Conservation (phyloP, 2,113 vertebrate genomes). For the Cettia cetti region DNA sequence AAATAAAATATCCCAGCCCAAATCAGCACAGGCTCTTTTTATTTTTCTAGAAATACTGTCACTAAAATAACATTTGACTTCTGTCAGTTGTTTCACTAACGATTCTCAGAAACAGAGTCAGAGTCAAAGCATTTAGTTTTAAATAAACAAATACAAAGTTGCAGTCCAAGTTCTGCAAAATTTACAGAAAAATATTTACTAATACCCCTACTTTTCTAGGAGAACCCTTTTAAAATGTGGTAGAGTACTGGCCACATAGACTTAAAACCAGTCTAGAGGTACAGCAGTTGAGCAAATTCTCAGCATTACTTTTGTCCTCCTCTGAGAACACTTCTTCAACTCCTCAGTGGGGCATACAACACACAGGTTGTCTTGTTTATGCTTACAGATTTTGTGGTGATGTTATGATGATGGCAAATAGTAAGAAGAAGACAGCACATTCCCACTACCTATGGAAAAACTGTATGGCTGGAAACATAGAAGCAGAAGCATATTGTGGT, state of each 20-base stretch:
- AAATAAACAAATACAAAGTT: background rate
- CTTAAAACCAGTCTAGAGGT: background rate
- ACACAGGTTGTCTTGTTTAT: background rate
- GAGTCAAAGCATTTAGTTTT: background rate
- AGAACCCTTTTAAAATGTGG: background rate
- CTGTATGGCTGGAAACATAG: background rate
- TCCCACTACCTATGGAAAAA: background rate
- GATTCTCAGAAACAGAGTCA: background rate
- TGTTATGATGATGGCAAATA: background rate
- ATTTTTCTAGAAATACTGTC: background rate
- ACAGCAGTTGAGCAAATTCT: background rate
- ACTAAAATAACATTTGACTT: background rate
- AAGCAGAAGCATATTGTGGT: background rate
- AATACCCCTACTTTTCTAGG: background rate
- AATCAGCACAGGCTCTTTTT: background rate
- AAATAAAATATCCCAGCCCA: background rate
- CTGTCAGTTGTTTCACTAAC: background rate
- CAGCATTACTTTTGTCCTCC: background rate
- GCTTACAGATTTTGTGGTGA: background rate
- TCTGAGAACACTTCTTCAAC: background rate
- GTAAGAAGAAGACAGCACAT: background rate
- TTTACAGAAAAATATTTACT: background rate
- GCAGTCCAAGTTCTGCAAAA: background rate
- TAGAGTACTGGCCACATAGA: background rate
- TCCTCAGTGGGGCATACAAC: accelerated